A percentile compares a stretch with the other conserved stretches of the same genome.
Evolutionary conservation across 2,113 vertebrate genomes (phyloP).

Genomic region (Paradisaea rubra): DNA sequence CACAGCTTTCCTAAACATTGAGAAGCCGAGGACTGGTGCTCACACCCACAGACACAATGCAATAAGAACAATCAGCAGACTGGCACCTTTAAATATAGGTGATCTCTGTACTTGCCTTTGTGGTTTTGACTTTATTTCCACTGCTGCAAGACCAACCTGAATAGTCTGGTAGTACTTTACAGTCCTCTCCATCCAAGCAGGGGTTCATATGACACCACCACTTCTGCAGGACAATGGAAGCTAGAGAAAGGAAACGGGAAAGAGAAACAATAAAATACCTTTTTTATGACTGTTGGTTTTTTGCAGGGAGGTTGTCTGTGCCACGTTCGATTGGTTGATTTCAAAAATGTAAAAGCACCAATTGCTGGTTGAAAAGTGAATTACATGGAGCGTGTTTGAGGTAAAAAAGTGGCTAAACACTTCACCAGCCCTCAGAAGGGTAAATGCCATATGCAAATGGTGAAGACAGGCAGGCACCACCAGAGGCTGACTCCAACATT

Average conservation of each 20-base stretch:
- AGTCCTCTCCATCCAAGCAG: slow-evolving; percentile 94
- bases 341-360: not conserved
- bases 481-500: not conserved
- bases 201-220: slow-evolving; percentile 99
- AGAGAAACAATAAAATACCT: not conserved
- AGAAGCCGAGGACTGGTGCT: not conserved
- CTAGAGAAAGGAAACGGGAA: slow-evolving; percentile 61
- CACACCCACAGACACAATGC: not conserved
- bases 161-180: slow-evolving; percentile 92
- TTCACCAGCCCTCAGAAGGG: not conserved
- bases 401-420: not conserved
- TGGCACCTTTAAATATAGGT: not conserved
- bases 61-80: not conserved
- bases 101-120: slow-evolving; percentile 82
- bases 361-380: not conserved
- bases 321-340: not conserved
- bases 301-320: not conserved
- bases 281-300: not conserved
- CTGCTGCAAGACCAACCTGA: slow-evolving; percentile 98
- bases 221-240: slow-evolving; percentile 92
- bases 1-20: not conserved
- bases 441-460: not conserved
- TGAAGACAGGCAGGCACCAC: not conserved
- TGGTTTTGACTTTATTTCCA: slow-evolving; percentile 98
- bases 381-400: not conserved